Base-by-base conservation (phyloP, 2,888 invertebrate genomes). In the Lacanobia wlatinum region DNA sequence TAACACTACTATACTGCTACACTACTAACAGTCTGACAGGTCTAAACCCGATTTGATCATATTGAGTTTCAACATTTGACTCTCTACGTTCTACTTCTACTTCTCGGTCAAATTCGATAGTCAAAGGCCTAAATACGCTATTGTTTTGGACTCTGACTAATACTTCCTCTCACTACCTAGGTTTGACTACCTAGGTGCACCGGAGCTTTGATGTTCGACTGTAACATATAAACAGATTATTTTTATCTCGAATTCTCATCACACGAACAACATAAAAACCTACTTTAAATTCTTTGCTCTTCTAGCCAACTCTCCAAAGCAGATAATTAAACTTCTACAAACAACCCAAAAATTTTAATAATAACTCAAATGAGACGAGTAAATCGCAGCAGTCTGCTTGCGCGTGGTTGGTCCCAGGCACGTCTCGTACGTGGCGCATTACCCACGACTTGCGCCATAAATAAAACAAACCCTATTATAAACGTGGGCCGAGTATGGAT, bases 391-490 rank as follows among this genome's bases (percentile, higher is more conserved):
- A 18, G 28, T 43, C 43, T 43, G 82, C n/a, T 48, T 16, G 62
- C 72, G 53, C 67, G 73, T 53, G 64, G 34, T 8, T 28, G 70
- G 60, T 48, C 43, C 70, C 62, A 16, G 82, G 62, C 84, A 84
- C 84, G 84, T 80, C 48, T 28, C 14, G 12, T 59, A 70, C 73
- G 82, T 53, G 83, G 62, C 83, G 66, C 68, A 62, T 58, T 66
- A 72, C 77, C 64, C 82, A 66, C 73, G 80, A 68, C 76, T 76
- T 60, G 76, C 58, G 80, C 55, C 76, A 86, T 83, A 79, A 84
- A 85, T 85, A 85, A 80, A 86, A 83, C 84, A 83, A 80, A 76
- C 73, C 75, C 70, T 69, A 78, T 84, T 84, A 80, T 74, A 80
- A 79, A 79, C 77, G 75, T 69, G 71, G 68, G 40, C 67, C 53